Evolutionary conservation across 1,140 invertebrate genomes (phyloP), one percentile per base, ranked within the genome.

Genomic region (Atta cephalotes): DNA sequence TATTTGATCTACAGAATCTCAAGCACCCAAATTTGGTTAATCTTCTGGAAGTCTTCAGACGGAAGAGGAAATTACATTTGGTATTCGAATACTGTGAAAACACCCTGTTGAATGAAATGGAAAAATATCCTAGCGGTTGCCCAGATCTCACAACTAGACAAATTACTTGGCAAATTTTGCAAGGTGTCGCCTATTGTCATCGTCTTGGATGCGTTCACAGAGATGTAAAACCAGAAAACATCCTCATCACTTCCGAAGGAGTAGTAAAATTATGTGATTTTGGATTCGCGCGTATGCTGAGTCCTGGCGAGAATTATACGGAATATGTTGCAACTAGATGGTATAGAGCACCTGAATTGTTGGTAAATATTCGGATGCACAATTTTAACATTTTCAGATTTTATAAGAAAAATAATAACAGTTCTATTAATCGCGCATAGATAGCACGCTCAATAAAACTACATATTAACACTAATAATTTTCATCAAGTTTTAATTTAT

Each of bases 21-120:
- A 99, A 99, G 94, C 99, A 99, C 95, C 98, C 98, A 12, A 99
- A 99, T 95, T 95, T 99, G 88, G 98, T 99, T 1, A 99, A 99
- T 94, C 95, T 99, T 51, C 97, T 99, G 89, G 99, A 99, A 96
- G 99, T 99, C 31, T 99, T 99, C 94, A 97, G 99, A 89, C 96
- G 99, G 68, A 99, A 99, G 95, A 97, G 98, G 85, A 98, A 99
- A 93, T 96, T 99, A 10, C 99, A 99, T 95, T 96, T 99, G 62
- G 99, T 99, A 4, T 99, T 99, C 95, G 99, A 99, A 95, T 99
- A 98, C 95, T 99, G 99, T 94, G 99, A 99, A 91, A 97, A 98
- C 93, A 99, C 99, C 0, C 97, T 99, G 58, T 96, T 99, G 7
- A 98, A 99, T 92, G 99, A 99, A 93, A 96, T 99, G 92, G 99